Evolutionary conservation across 1,140 invertebrate genomes (phyloP), one percentile per base, ranked within the genome.

Genomic region (Tachypleus tridentatus): DNA sequence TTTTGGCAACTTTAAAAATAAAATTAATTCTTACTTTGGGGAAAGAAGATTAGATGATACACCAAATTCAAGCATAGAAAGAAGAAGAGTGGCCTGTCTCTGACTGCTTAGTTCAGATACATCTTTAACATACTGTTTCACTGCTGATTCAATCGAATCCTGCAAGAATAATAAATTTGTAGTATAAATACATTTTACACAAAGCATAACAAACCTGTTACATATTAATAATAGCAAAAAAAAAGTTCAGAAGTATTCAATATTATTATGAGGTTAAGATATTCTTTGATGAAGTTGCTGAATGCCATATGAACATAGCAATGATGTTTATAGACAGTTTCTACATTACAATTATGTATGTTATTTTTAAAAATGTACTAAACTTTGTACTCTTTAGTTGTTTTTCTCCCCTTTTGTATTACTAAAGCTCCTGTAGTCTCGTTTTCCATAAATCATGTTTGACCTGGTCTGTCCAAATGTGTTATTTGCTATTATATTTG

Each of bases 61-160:
- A 69, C 89, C 75, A 69, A 82, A 83, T 71, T 89, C 85, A 49
- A 93, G 75, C 2, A 92, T 74, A 5, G 79, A 80, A 64, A 93
- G 79, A 7, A 93, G 74, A 58, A 89, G 77, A 70, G 87, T 83
- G 71, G 90, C 80, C 67, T 86, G 82, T 69, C 80, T 84, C 52
- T 84, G 81, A 73, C 88, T 89, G 2, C 83, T 85, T 66, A 84
- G 82, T 10, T 80, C 80, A 9, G 87, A 83, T 5, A 88, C 83
- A 49, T 84, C 76, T 29, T 79, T 77, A 5, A 93, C 77, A 76
- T 87, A 91, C 54, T 86, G 82, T 49, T 84, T 79, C 59, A 93
- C 74, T 3, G 84, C 84, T 61, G 77, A 76, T 71, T 91, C 89
- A 66, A 88, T 82, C 59, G 84, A 81, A 67, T 93, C 88, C 51